phyloP scores from a whole-genome alignment of 2,797 vertebrate genomes.

The Peromyscus aztecus region DNA sequence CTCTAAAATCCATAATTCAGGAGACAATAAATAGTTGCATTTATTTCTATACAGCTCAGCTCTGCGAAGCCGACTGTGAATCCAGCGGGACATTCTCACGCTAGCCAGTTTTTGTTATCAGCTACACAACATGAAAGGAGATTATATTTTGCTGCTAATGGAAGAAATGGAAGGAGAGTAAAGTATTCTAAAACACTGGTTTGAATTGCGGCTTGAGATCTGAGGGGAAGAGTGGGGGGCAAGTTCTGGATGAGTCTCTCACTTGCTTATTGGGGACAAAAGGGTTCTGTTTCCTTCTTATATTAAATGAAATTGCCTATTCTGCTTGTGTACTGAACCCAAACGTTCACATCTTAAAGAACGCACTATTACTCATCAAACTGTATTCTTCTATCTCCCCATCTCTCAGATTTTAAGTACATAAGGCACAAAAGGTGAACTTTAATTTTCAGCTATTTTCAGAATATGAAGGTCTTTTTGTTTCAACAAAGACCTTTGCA shows the following conservation, averaged over 20 bases:
- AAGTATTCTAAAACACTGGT: conserved; percentile 82
- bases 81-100: conserved; percentile 85
- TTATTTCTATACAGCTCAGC: conserved; percentile 87
- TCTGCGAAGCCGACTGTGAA: conserved; percentile 87
- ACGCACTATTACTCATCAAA: neutral
- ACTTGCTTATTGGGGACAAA: conserved; percentile 72
- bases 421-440: conserved; percentile 37
- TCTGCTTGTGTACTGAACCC: conserved; percentile 53
- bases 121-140: conserved; percentile 86
- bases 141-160: conserved; percentile 85
- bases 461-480: conserved; percentile 64
- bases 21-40: conserved; percentile 88
- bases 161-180: conserved; percentile 82
- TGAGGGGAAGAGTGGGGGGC: conserved; percentile 69
- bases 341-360: conserved; percentile 60
- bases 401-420: conserved; percentile 56
- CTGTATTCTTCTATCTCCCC: conserved; percentile 12
- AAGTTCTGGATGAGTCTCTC: conserved; percentile 69
- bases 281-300: conserved; percentile 61
- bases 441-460: conserved; percentile 66
- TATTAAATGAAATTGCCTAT: conserved; percentile 55
- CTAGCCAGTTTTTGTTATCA: conserved; percentile 87
- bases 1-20: conserved; percentile 89
- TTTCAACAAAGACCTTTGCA: conserved; percentile 58
- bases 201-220: conserved; percentile 77